Evolutionary conservation across 2,797 vertebrate species (phyloP).

Genomic region (Limosa lapponica): DNA sequence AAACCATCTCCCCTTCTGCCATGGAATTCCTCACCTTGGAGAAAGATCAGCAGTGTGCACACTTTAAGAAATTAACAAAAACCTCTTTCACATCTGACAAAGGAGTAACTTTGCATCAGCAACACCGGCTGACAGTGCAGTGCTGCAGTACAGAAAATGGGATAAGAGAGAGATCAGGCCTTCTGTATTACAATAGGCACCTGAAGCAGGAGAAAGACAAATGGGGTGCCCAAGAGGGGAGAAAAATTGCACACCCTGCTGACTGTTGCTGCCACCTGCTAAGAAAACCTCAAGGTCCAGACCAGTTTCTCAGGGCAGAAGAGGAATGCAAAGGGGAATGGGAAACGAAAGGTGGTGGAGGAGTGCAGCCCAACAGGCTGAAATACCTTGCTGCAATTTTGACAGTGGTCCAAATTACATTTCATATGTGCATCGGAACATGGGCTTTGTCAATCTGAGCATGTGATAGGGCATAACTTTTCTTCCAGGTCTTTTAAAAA

Average conservation of each 20-base stretch:
- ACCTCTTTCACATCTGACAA: rapidly evolving
- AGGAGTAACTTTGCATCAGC: background rate
- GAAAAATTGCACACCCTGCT: background rate
- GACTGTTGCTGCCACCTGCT: background rate
- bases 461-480: background rate
- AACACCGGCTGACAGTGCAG: background rate
- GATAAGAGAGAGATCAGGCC: background rate
- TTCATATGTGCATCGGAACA: background rate
- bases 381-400: background rate
- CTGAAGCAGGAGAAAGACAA: background rate
- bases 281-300: background rate
- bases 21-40: background rate
- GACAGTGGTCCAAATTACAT: background rate
- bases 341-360: background rate
- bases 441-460: background rate
- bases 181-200: background rate
- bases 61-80: background rate
- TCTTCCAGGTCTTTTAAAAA: background rate
- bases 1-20: background rate
- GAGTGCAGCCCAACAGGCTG: background rate
- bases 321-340: background rate
- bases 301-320: background rate
- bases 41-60: background rate
- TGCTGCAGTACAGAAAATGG: background rate
- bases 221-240: background rate